Percentiles rank a stretch among this genome's conserved stretches.
phyloP scores from a whole-genome alignment of 2,888 invertebrate genomes.

The Drosophila neonasuta region DNA sequence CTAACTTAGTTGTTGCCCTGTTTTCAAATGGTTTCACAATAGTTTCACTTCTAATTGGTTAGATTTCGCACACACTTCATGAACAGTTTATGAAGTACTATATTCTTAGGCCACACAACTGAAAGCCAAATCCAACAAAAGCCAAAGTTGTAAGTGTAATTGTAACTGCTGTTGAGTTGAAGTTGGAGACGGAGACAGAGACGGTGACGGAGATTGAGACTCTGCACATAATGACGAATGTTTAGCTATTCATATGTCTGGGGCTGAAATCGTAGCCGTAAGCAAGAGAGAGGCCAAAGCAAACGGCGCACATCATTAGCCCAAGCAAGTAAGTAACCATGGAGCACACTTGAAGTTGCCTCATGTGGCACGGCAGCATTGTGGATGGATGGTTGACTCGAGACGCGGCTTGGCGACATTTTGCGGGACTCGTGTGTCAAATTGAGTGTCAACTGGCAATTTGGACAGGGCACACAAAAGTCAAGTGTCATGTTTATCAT shows the following conservation, averaged over 20 bases:
- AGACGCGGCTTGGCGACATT: constrained; percentile 44
- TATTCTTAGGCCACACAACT: constrained; percentile 34
- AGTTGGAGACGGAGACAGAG: constrained; percentile 4
- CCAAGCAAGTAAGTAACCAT: constrained; percentile 65
- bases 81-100: constrained; percentile 24
- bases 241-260: constrained; percentile 71
- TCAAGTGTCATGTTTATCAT: constrained; percentile 81
- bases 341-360: constrained; percentile 78
- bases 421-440: constrained; percentile 77
- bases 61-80: constrained; percentile 5
- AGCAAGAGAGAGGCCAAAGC: constrained; percentile 32
- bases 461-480: constrained; percentile 62
- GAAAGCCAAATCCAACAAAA: constrained; percentile 32
- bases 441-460: constrained; percentile 82
- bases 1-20: background rate
- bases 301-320: constrained; percentile 76
- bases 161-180: constrained; percentile 40
- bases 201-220: constrained; percentile 2
- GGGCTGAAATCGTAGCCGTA: constrained; percentile 50
- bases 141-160: constrained; percentile 45
- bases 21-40: background rate
- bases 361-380: constrained; percentile 36
- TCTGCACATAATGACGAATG: constrained; percentile 71
- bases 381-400: constrained; percentile 11
- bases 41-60: constrained; percentile 22